Evolutionary conservation across 2,797 vertebrate genomes (phyloP), one percentile per base, ranked within the genome.

Genomic region (Cynopterus sphinx): DNA sequence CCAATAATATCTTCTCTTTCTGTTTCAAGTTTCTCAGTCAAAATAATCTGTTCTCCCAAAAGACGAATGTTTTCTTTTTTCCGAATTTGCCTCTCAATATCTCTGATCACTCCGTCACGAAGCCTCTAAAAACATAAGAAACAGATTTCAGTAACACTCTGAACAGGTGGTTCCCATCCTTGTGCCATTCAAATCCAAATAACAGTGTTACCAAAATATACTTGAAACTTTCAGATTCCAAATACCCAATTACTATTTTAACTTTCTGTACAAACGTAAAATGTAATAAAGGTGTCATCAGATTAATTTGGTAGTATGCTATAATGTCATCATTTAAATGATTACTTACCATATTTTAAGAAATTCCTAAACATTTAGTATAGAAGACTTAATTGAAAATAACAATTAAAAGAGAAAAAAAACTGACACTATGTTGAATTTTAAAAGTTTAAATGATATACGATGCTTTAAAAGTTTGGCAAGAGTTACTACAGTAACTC

Each of bases 51-150:
- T 97, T 99, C 99, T 98, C 99, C 98, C 61, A 99, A 98, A 59
- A 98, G 98, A 73, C 98, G 98, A 97, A 99, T 98, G 59, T 99
- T 99, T 96, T 99, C 99, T 86, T 98, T 98, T 98, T 99, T 99
- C 96, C 98, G 98, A 87, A 98, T 98, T 53, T 99, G 97, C 15
- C 99, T 99, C 96, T 99, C 99, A 92, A 99, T 97, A 95, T 99
- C 99, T 96, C 98, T 97, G 95, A 99, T 19, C 0, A 99, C 99
- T 9, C 99, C 99, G 10, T 99, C 97, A 92, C 97, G 99, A 92
- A 99, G 99, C 87, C 99, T 99, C 99, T 99, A 98, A 33, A 98
- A 98, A 92, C 11, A 59, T 46, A 98, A 97, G 73, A 93, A 95
- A 98, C 36, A 92, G 77, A 95, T 95, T 97, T 98, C 67, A 97